Percentiles rank a stretch among this genome's conserved stretches.
phyloP scores from a whole-genome alignment of 2,888 invertebrate species.

The Phania funesta region DNA sequence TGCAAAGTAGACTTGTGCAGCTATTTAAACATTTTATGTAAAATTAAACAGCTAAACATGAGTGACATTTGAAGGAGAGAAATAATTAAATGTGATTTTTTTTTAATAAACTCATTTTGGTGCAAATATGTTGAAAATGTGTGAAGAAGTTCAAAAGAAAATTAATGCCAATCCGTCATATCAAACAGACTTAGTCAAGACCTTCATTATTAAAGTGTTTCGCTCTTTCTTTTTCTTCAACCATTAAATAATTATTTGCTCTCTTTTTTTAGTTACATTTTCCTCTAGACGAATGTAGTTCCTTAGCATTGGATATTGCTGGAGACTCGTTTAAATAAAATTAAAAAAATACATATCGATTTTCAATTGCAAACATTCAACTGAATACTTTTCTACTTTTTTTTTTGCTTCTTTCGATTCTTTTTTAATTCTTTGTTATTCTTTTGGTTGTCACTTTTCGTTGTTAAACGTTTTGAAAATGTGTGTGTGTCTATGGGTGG shows the following conservation, averaged over 20 bases:
- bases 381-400: constrained; percentile 21
- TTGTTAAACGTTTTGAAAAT: background rate
- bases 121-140: background rate
- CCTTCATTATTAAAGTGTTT: no score
- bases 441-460: background rate
- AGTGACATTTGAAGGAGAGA: background rate
- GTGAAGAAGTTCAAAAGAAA: no score
- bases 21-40: constrained; percentile 33
- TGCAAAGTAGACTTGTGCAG: background rate
- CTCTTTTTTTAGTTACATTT: background rate
- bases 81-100: background rate
- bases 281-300: background rate
- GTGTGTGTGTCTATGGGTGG: background rate
- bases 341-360: constrained; percentile 43
- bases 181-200: no score
- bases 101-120: background rate
- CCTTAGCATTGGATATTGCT: background rate
- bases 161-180: no score
- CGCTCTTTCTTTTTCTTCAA: no score
- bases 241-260: no score
- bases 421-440: background rate
- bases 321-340: constrained; percentile 34
- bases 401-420: constrained; percentile 4
- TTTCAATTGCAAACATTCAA: constrained; percentile 48
- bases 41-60: background rate